Evolutionary conservation across 1,140 invertebrate genomes (phyloP), one percentile per base, ranked within the genome.

Genomic region (Aleiodes sp.): DNA sequence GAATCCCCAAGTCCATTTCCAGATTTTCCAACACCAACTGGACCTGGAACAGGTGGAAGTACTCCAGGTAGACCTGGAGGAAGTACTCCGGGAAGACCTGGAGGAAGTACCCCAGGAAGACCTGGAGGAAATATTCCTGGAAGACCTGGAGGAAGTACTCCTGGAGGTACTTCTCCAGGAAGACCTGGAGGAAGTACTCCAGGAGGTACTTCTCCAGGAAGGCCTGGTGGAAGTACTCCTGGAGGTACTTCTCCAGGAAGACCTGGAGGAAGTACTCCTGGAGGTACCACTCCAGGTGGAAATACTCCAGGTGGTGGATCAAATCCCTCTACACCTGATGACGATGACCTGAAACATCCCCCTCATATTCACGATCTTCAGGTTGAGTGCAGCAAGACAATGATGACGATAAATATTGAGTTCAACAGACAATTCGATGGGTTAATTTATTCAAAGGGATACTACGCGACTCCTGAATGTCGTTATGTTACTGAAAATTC

Each of bases 381-480:
- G 19, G 93, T 94, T 1, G 86, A 91, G 65, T 95, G 94, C 75
- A 90, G 91, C 41, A 94, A 94, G 79, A 92, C 93, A 65, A 91
- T 91, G 88, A 94, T 95, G 94, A 92, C 90, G 0, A 93, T 95
- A 43, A 90, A 91, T 59, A 89, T 94, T 2, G 91, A 93, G 80
- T 95, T 95, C 79, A 93, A 94, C 76, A 88, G 90, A 68, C 82
- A 81, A 24, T 95, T 93, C 74, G 89, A 93, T 72, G 94, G 94
- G 6, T 86, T 94, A 6, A 93, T 95, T 68, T 95, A 95, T 74
- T 93, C 93, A 0, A 94, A 94, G 88, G 93, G 93, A 46, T 92
- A 88, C 79, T 94, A 89, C 78, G 90, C 87, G 72, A 88, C 89
- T 65, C 88, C 90, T 0, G 88, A 91, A 41, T 94, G 94, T 78